Percentiles rank a stretch among this genome's conserved stretches.
These are phyloP conservation scores for Chlorospingus flavigularis DNA, from an alignment of 2,797 vertebrate species.

Conservation along the genomic window DNA sequence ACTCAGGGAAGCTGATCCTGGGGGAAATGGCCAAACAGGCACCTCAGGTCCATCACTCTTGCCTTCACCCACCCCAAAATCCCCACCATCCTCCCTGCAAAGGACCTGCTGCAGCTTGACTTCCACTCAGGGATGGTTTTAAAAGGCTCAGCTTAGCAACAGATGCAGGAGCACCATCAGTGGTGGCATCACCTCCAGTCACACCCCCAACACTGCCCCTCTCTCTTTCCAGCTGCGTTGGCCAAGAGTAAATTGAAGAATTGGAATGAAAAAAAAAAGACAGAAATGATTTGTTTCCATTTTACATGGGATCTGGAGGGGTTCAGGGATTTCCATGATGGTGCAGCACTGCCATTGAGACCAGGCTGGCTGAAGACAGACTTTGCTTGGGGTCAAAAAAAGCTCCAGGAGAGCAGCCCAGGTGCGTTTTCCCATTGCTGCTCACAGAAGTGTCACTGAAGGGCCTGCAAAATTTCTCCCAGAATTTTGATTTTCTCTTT, in stretches of 20 bases:
- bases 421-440: background rate
- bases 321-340: background rate
- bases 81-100: rapidly evolving
- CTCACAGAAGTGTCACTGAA: background rate
- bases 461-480: background rate
- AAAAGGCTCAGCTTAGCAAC: background rate
- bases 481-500: background rate
- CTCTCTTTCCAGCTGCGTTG: background rate
- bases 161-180: background rate
- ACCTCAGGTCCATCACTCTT: background rate
- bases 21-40: background rate
- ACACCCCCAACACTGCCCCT: background rate
- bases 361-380: background rate
- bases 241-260: background rate
- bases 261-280: background rate
- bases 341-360: background rate
- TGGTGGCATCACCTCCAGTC: rapidly evolving
- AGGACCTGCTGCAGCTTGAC: background rate
- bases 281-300: background rate
- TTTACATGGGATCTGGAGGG: background rate
- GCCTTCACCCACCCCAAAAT: background rate
- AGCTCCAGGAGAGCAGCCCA: background rate
- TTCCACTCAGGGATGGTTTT: background rate
- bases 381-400: background rate
- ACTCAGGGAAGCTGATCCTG: background rate